phyloP scores from a whole-genome alignment of 2,888 invertebrate species.

The Carpatolechia fugitivella region DNA sequence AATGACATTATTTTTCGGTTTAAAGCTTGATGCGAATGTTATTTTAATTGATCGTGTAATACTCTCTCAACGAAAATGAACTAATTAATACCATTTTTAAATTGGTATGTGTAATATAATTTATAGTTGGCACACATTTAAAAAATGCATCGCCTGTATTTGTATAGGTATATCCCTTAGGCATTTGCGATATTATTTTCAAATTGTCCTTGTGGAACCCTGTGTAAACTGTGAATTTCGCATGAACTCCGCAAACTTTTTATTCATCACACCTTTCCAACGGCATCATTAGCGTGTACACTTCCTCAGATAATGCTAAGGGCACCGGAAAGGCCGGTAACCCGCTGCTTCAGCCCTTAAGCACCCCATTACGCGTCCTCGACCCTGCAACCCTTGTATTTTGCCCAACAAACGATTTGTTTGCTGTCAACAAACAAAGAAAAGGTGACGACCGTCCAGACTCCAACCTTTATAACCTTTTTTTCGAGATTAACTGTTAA shows the following conservation, averaged over 20 bases:
- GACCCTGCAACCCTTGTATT: conserved; percentile 55
- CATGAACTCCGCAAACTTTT: conserved; percentile 33
- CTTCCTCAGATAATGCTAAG: conserved; percentile 59
- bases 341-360: conserved; percentile 72
- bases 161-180: too few species aligned
- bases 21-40: too few species aligned
- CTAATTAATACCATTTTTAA: too few species aligned
- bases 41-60: too few species aligned
- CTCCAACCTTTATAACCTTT: conserved; percentile 34
- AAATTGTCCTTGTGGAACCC: too few species aligned
- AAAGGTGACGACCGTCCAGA: conserved; percentile 52
- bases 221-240: too few species aligned
- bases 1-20: too few species aligned
- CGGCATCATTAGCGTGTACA: conserved; percentile 45
- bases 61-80: too few species aligned
- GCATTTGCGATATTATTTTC: too few species aligned
- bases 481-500: conserved; percentile 62
- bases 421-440: conserved; percentile 74
- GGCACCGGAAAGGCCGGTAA: conserved; percentile 69
- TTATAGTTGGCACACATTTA: too few species aligned
- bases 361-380: conserved; percentile 59
- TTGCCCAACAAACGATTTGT: conserved; percentile 75
- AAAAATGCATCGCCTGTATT: too few species aligned
- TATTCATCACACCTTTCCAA: conserved; percentile 47
- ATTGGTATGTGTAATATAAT: too few species aligned